Base-by-base conservation (phyloP, 2,888 invertebrate species). In the Urechis unicinctus region DNA sequence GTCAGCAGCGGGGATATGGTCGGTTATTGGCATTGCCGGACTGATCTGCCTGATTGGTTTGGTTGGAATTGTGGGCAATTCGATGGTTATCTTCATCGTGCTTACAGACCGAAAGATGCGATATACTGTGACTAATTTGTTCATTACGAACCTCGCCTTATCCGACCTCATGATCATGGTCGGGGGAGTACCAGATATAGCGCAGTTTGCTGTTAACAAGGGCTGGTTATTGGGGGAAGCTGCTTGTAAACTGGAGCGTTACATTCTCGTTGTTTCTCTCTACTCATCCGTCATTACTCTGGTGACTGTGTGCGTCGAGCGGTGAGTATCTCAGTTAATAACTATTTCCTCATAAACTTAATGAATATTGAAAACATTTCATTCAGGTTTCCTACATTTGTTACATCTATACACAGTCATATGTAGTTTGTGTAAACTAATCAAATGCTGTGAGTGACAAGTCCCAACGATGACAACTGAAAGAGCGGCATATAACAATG, bases 241-340 rank as follows among this genome's bases (percentile, higher is more conserved):
- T 2, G 54, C 73, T 53, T 80, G 80, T 56, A 73, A 75, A 48
- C 54, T 71, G 2, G 63, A 74, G 28, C 63, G 80, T 6, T 80
- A 75, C 63, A 63, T 75, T 5, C 71, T 80, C 61, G 77, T 78
- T 30, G 66, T 72, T 26, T 75, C 78, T 29, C 68, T 80, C 26
- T 80, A 78, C 64, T 71, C 75, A 1, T 79, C 80, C 21, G 75
- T 80, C 22, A 71, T 78, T 50, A 78, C 78, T 0, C 70, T 80
- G 41, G 64, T 78, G 24, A 73, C 77, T 17, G 72, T 80, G 9
- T 79, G 79, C 54, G 66, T 80, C 25, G 80, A 80, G 66, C 71
- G 68, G 68, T 68, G 57, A 48, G 63, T 47, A 26, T n/a, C 13
- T 6, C 6, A 6, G 22, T n/a, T n/a, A n/a, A n/a, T n/a, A n/a